phyloP scores from a whole-genome alignment of 1,140 invertebrate species.

The Globodera ellingtonae region DNA sequence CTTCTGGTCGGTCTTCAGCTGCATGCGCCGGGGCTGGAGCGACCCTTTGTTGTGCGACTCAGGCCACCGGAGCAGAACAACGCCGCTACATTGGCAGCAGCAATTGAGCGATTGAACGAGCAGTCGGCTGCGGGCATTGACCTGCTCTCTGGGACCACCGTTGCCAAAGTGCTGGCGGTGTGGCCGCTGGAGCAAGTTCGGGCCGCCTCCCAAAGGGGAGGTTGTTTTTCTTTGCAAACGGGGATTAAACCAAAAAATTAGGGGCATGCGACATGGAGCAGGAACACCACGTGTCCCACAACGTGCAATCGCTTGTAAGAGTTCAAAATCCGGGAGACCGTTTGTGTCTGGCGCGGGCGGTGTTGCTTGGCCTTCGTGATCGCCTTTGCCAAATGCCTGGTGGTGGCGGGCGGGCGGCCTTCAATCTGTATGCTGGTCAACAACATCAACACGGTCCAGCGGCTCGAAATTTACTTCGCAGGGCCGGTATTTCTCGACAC shows the following conservation, averaged over 20 bases:
- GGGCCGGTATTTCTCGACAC: neutral
- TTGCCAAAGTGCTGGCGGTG: neutral
- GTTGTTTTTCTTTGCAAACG: too few species aligned
- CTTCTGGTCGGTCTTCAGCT: neutral
- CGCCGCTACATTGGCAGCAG: conserved; percentile 4
- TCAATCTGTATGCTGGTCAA: neutral
- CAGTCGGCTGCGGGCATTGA: neutral
- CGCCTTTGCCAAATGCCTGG: too few species aligned
- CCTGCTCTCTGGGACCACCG: neutral
- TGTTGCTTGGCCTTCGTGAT: neutral
- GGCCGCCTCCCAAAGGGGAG: neutral
- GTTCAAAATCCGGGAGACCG: neutral
- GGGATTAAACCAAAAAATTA: too few species aligned
- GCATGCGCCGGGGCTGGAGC: neutral
- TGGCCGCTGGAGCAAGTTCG: conserved; percentile 1
- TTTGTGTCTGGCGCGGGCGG: neutral
- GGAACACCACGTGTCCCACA: neutral
- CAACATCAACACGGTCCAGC: neutral
- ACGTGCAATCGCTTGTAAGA: neutral
- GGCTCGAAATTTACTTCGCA: neutral
- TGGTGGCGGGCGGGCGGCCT: neutral
- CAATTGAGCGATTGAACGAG: conserved; percentile 8
- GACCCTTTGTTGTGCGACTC: neutral
- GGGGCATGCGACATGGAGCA: neutral
- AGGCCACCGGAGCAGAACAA: conserved; percentile 8